These are phyloP conservation scores for Gymnoscopelus braueri DNA, from an alignment of 2,797 vertebrate species.

Conservation along the genomic window DNA sequence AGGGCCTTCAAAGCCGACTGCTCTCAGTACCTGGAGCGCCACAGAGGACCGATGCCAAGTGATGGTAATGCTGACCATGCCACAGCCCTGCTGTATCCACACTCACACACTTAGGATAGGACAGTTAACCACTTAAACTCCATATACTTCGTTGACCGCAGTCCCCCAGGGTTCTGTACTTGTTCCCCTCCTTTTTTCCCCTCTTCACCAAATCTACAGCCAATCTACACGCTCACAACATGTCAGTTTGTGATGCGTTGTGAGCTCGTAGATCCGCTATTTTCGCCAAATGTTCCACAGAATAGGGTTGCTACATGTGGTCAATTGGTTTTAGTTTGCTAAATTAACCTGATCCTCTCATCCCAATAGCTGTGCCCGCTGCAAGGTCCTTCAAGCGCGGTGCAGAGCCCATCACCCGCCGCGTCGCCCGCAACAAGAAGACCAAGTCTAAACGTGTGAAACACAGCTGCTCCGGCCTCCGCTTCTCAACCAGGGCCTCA, in stretches of 20 bases:
- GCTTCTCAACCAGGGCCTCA: conserved; percentile 78
- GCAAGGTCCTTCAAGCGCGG: conserved; percentile 70
- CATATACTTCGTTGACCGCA: too few relatives aligned
- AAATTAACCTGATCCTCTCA: neutral
- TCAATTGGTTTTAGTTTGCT: too few relatives aligned
- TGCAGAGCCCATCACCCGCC: conserved; percentile 66
- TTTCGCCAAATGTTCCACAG: too few relatives aligned
- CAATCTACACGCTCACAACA: too few relatives aligned
- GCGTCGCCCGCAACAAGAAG: conserved; percentile 84
- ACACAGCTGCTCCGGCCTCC: conserved; percentile 77
- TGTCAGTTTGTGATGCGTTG: too few relatives aligned
- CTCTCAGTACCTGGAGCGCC: conserved; percentile 80
- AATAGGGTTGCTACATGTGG: too few relatives aligned
- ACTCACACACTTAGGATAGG: too few relatives aligned
- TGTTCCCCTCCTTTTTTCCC: too few relatives aligned
- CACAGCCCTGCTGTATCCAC: neutral
- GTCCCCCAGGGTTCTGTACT: too few relatives aligned
- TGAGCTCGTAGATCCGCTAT: too few relatives aligned
- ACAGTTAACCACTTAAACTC: too few relatives aligned
- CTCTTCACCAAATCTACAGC: too few relatives aligned
- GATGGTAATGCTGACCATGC: conserved; percentile 61
- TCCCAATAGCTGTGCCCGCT: conserved; percentile 56
- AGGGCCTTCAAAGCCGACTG: conserved; percentile 84
- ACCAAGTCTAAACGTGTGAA: conserved; percentile 87
- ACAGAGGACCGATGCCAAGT: conserved; percentile 53